phyloP scores from a whole-genome alignment of 53 echinoderm and acorn worm genomes.

The Hippasteria phrygiana region DNA sequence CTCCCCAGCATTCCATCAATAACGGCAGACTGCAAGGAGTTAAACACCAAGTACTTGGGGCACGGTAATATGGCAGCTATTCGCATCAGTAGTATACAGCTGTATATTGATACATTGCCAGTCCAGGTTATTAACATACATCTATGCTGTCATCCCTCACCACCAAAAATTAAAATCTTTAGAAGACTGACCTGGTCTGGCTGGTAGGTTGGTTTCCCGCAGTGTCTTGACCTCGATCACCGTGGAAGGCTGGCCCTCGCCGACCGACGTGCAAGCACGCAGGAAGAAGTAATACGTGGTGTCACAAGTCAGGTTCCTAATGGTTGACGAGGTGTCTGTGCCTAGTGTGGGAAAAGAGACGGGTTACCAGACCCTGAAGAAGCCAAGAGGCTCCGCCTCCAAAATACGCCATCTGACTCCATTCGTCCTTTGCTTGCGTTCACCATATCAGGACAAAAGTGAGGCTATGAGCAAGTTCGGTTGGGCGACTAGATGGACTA shows the following conservation, averaged over 20 bases:
- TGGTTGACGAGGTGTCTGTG: constrained; percentile 42
- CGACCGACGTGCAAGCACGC: constrained; percentile 68
- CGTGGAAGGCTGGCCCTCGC: constrained; percentile 71
- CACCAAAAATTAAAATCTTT: neutral
- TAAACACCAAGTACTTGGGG: too few species aligned
- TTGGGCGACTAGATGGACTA: too few species aligned
- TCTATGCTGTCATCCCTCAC: neutral
- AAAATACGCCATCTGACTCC: neutral
- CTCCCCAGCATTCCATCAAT: too few species aligned
- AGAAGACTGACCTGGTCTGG: constrained; percentile 2
- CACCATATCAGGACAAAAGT: too few species aligned
- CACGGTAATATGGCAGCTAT: too few species aligned
- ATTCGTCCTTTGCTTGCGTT: too few species aligned
- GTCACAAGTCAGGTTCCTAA: constrained; percentile 70
- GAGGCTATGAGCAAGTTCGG: too few species aligned
- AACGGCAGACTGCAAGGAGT: too few species aligned
- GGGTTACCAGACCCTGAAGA: neutral
- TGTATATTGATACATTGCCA: too few species aligned
- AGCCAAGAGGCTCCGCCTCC: neutral
- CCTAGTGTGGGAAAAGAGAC: constrained; percentile 7
- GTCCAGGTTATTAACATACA: too few species aligned
- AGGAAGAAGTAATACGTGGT: constrained; percentile 74
- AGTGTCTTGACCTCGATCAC: constrained; percentile 61
- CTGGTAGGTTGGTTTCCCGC: neutral
- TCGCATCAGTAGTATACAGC: too few species aligned